phyloP scores from a whole-genome alignment of 2,797 vertebrate species.

The Sternarchorhynchus goeldii region DNA sequence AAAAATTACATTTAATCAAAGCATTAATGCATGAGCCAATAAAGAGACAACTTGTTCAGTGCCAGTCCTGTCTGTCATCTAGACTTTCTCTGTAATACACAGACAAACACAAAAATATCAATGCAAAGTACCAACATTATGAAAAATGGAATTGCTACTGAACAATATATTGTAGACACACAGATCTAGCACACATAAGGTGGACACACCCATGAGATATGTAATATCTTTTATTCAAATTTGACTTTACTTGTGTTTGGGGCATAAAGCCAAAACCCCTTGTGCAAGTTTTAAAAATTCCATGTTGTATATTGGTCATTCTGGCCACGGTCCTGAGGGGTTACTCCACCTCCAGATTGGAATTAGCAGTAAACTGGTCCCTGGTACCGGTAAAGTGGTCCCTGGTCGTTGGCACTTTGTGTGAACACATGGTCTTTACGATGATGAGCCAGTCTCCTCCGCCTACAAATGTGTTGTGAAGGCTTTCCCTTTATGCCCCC shows the following conservation, averaged over 20 bases:
- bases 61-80: too few species aligned
- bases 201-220: too few species aligned
- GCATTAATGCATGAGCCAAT: too few species aligned
- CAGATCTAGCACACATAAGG: too few species aligned
- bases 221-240: too few species aligned
- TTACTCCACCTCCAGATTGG: constrained; percentile 13
- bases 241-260: neutral
- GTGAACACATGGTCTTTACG: constrained; percentile 19
- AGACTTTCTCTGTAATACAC: too few species aligned
- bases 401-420: constrained; percentile 16
- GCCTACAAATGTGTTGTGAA: constrained; percentile 23
- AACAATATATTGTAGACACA: too few species aligned
- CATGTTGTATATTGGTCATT: neutral
- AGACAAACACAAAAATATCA: too few species aligned
- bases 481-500: constrained; percentile 19
- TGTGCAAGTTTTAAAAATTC: neutral
- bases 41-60: too few species aligned
- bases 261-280: neutral
- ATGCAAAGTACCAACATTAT: too few species aligned
- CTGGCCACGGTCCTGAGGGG: constrained; percentile 13
- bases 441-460: constrained; percentile 35
- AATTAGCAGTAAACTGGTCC: constrained; percentile 32
- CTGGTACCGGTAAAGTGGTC: constrained; percentile 24
- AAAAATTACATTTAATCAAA: too few species aligned
- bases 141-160: too few species aligned